phyloP scores from a whole-genome alignment of 37 sponge, comb jelly and placozoan species.

The Ephydatia muelleri region DNA sequence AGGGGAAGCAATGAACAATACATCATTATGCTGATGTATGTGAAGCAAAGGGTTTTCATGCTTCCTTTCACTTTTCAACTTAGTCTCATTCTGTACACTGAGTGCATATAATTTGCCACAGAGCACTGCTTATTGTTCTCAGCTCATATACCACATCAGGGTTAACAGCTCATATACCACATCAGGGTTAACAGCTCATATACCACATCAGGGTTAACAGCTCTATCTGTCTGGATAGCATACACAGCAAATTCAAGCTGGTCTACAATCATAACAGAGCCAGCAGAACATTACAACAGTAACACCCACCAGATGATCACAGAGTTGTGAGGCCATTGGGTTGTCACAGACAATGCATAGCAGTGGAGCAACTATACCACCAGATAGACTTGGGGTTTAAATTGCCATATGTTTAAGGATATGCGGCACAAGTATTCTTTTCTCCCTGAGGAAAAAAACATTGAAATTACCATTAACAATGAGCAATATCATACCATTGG shows the following conservation, averaged over 20 bases:
- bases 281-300: slow-evolving; percentile 39
- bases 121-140: background rate
- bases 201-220: too few species aligned
- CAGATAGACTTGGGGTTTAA: too few species aligned
- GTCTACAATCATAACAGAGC: slow-evolving; percentile 16
- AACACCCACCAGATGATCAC: slow-evolving; percentile 26
- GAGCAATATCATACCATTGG: background rate
- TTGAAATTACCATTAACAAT: too few species aligned
- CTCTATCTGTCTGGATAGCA: background rate
- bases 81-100: background rate
- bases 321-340: slow-evolving; percentile 35
- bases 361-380: slow-evolving; percentile 45
- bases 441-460: too few species aligned
- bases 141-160: background rate
- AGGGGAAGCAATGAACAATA: background rate
- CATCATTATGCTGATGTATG: background rate
- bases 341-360: slow-evolving; percentile 34
- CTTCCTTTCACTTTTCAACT: background rate
- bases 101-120: background rate
- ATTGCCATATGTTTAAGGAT: too few species aligned
- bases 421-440: too few species aligned
- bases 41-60: background rate
- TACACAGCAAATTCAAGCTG: background rate
- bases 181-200: too few species aligned
- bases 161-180: too few species aligned